These are phyloP conservation scores for Pteruthius melanotis DNA, from an alignment of 2,113 vertebrate genomes.

Conservation along the genomic window DNA sequence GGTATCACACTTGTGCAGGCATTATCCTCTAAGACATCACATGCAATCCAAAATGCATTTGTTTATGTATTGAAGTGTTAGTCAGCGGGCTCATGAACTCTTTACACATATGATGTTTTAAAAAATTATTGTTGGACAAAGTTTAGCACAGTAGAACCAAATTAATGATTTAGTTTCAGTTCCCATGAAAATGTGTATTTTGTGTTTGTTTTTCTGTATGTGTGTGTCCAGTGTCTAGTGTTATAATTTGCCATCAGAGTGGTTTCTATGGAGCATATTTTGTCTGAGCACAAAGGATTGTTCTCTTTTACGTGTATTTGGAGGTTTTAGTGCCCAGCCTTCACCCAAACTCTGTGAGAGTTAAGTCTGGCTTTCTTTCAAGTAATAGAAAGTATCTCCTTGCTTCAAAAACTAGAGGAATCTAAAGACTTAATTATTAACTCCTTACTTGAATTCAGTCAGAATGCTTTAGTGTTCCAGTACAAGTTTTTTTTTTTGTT, in stretches of 20 bases:
- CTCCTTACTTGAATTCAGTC: background rate
- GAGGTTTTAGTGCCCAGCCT: background rate
- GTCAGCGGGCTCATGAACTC: background rate
- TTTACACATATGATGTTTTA: background rate
- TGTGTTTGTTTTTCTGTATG: background rate
- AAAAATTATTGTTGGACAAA: background rate
- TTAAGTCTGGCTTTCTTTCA: background rate
- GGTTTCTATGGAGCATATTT: background rate
- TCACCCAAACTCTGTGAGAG: background rate
- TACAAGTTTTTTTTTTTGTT: background rate
- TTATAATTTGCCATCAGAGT: background rate
- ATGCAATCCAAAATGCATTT: background rate
- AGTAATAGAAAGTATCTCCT: background rate
- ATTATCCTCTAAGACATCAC: background rate
- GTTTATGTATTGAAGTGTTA: background rate
- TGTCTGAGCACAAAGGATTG: background rate
- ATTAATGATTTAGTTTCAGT: background rate
- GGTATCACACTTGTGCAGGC: background rate
- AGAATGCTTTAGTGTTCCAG: background rate
- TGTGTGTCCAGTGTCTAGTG: background rate
- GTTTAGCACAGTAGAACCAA: background rate
- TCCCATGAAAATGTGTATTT: background rate
- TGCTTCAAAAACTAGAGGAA: background rate
- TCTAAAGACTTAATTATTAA: background rate
- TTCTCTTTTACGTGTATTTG: background rate